A percentile compares a stretch with the other conserved stretches of the same genome.
Conservation (phyloP, 2,797 vertebrate species). For the Oreochromis grahami region DNA sequence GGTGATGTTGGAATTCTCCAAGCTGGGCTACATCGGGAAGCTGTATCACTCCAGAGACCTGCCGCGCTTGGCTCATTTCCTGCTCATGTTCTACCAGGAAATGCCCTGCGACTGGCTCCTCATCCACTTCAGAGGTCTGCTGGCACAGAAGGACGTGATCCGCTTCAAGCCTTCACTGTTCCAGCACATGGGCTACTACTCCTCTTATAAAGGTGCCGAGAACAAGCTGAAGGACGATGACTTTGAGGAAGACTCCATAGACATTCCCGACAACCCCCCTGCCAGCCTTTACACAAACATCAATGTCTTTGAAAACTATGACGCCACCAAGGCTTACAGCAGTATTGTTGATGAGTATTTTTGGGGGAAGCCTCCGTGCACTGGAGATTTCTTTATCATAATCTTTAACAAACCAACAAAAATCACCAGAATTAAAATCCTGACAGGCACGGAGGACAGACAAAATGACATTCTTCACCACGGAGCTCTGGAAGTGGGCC, state of each 20-base stretch:
- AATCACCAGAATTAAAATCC: constrained; percentile 89
- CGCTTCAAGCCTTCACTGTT: constrained; percentile 97
- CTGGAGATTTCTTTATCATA: constrained; percentile 87
- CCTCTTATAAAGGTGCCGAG: constrained; percentile 94
- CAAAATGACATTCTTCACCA: constrained; percentile 92
- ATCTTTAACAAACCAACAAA: constrained; percentile 86
- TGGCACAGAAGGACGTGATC: constrained; percentile 96
- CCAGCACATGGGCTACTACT: constrained; percentile 99
- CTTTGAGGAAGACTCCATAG: constrained; percentile 93
- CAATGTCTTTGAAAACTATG: constrained; percentile 91
- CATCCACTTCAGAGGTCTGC: constrained; percentile 90
- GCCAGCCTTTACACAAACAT: constrained; percentile 92
- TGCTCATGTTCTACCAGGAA: constrained; percentile 99
- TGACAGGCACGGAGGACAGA: constrained; percentile 91
- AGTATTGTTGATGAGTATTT: constrained; percentile 92
- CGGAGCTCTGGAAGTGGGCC: constrained; percentile 90
- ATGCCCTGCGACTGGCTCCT: constrained; percentile 99
- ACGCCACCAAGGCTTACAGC: constrained; percentile 89
- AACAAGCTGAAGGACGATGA: constrained; percentile 98
- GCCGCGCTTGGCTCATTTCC: constrained; percentile 91
- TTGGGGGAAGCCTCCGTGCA: constrained; percentile 91
- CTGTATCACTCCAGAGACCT: constrained; percentile 95
- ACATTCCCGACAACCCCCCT: constrained; percentile 96
- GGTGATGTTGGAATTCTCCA: constrained; percentile 98
- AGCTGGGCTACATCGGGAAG: constrained; percentile 97